These are phyloP conservation scores for Paracentrotus lividus DNA, from an alignment of 53 echinoderm and acorn worm species.

Conservation along the genomic window DNA sequence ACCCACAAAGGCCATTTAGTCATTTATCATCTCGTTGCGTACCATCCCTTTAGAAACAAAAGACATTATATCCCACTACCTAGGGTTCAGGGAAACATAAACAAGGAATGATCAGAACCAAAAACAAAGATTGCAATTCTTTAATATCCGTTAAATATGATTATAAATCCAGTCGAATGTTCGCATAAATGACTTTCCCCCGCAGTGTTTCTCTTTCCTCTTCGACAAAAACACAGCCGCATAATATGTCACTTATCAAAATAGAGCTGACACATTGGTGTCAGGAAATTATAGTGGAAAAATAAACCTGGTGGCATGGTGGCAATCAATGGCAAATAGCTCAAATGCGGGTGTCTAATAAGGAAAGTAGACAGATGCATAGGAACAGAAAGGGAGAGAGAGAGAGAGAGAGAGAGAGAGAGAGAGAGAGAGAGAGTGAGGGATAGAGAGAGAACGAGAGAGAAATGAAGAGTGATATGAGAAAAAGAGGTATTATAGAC, in stretches of 20 bases:
- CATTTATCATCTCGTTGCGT: background rate
- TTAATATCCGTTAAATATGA: conserved; percentile 19
- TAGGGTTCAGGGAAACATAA: background rate
- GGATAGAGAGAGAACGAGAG: background rate
- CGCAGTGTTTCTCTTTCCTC: conserved; percentile 45
- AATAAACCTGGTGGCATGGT: conserved; percentile 43
- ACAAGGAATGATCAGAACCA: background rate
- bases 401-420: background rate
- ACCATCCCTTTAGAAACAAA: background rate
- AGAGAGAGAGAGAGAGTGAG: background rate
- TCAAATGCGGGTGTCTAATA: background rate
- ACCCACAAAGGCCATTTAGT: too few relatives aligned
- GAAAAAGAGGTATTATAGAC: background rate
- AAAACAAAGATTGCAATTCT: background rate
- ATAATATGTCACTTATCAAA: conserved; percentile 23
- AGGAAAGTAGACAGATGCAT: background rate
- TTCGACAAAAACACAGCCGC: background rate
- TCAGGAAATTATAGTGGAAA: conserved; percentile 40
- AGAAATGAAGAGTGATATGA: background rate
- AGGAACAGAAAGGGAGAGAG: background rate
- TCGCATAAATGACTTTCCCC: conserved; percentile 21
- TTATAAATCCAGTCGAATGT: background rate
- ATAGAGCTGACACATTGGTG: conserved; percentile 41
- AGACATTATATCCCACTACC: too few relatives aligned
- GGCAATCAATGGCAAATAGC: background rate